A percentile compares a stretch with the other conserved stretches of the same genome.
Evolutionary conservation across 2,888 invertebrate genomes (phyloP).

Genomic region (Trypoxylon attenuatum): DNA sequence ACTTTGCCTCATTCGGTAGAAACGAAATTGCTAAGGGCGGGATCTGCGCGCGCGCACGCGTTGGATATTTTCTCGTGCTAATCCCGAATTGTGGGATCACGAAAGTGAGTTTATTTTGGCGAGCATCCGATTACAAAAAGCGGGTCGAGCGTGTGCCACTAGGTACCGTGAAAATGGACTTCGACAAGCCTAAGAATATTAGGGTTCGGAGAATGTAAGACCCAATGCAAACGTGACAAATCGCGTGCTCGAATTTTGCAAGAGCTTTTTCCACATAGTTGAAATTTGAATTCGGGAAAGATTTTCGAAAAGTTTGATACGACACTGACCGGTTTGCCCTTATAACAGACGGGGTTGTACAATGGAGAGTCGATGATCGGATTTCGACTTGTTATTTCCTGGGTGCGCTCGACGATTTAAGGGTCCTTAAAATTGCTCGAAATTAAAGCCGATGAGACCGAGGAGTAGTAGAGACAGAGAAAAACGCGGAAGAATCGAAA

Average conservation of each 20-base stretch:
- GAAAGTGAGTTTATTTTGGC: too few species aligned
- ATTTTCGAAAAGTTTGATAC: constrained; percentile 12
- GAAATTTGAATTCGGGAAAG: constrained; percentile 4
- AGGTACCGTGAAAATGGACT: too few species aligned
- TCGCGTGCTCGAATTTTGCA: constrained; percentile 5
- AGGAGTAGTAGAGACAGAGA: background rate
- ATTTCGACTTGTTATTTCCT: background rate
- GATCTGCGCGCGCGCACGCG: background rate
- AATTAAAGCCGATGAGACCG: too few species aligned
- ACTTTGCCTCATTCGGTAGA: constrained; percentile 1
- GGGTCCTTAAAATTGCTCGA: too few species aligned
- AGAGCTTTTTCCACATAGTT: constrained; percentile 14
- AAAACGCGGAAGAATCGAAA: constrained; percentile 37
- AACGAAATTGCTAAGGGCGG: constrained; percentile 1
- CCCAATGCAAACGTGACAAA: constrained; percentile 3
- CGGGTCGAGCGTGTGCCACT: too few species aligned
- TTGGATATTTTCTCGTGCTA: constrained; percentile 9
- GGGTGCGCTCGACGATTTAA: background rate
- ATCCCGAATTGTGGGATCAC: background rate
- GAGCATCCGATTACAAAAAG: too few species aligned
- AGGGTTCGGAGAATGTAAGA: background rate
- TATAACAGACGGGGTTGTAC: background rate
- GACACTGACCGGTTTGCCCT: too few species aligned
- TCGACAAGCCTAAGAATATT: too few species aligned
- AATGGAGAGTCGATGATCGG: background rate